Evolutionary conservation across 2,797 vertebrate genomes (phyloP), one percentile per base, ranked within the genome.

Genomic region (Parambassis ranga): DNA sequence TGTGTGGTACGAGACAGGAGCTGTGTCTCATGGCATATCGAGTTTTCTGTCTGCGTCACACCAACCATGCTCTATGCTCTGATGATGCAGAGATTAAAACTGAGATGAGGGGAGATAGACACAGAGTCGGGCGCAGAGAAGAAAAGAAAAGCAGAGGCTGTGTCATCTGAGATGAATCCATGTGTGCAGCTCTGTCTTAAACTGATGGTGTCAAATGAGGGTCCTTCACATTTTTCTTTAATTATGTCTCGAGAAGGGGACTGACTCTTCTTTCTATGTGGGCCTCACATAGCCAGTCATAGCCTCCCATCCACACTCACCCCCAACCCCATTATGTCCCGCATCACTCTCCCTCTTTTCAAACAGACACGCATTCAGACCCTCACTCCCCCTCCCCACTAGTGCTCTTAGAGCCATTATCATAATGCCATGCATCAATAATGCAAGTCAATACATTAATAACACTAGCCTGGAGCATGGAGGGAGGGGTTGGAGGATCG

Each of bases 401-500:
- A 80, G 81, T 77, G 72, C 89, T 91, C 85, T 90, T 70, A 85
- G 73, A 81, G n/a, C 89, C 90, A 93, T 93, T 93, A 92, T 88
- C 89, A 92, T 91, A 92, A 92, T 92, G 88, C 82, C 85, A 78
- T 43, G 70, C 87, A 93, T 94, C 90, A 94, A 93, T 94, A 93
- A 93, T 93, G 90, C 88, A 94, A 83, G 82, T 90, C 83, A 90
- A 83, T 90, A 89, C 91, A 92, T 91, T 91, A 91, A 91, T 90
- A 90, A 90, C 80, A 63, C 72, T 66, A 62, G 83, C 72, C 80
- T 81, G 64, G 55, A 81, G 82, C 72, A 63, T 52, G 24, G 38
- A n/a, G 38, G 59, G 36, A 53, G 15, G 28, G 26, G 24, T 2
- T 1, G 6, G 13, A 2, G 8, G 16, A 2, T 24, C 5, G 48